These are phyloP conservation scores for Tapirus terrestris DNA, from an alignment of 2,113 vertebrate species.

Conservation along the genomic window DNA sequence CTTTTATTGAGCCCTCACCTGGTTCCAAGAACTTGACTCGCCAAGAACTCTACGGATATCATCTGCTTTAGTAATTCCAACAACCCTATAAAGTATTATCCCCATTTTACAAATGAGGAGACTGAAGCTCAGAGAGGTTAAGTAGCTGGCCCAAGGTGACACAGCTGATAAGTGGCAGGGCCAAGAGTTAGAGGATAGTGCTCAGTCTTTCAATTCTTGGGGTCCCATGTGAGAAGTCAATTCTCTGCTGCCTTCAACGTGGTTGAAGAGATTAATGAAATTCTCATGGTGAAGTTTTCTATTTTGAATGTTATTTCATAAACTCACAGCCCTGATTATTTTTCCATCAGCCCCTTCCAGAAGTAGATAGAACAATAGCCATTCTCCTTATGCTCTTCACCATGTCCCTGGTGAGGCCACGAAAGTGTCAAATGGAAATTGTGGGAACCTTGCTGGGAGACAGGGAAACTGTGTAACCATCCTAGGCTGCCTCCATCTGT, in stretches of 20 bases:
- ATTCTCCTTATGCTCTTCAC: not conserved
- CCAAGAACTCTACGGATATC: too few relatives aligned
- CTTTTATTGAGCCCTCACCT: not conserved
- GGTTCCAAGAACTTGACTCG: not conserved
- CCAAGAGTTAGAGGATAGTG: not conserved
- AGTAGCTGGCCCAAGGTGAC: not conserved
- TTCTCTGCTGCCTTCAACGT: not conserved
- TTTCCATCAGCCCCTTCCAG: not conserved
- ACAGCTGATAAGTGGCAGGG: not conserved
- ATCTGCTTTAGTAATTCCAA: not conserved
- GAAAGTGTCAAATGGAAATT: not conserved
- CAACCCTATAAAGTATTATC: not conserved
- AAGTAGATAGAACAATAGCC: not conserved
- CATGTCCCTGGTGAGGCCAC: not conserved
- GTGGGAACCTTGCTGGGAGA: not conserved
- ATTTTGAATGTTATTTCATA: not conserved
- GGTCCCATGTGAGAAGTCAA: not conserved
- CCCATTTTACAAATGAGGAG: not conserved
- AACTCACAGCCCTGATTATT: not conserved
- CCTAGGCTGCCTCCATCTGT: not conserved
- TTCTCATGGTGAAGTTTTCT: not conserved
- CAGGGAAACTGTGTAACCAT: not conserved
- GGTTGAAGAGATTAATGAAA: not conserved
- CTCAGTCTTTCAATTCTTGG: not conserved
- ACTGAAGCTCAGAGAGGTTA: not conserved